Evolutionary conservation across 2,888 invertebrate genomes (phyloP).

Genomic region (Ditula angustiorana): DNA sequence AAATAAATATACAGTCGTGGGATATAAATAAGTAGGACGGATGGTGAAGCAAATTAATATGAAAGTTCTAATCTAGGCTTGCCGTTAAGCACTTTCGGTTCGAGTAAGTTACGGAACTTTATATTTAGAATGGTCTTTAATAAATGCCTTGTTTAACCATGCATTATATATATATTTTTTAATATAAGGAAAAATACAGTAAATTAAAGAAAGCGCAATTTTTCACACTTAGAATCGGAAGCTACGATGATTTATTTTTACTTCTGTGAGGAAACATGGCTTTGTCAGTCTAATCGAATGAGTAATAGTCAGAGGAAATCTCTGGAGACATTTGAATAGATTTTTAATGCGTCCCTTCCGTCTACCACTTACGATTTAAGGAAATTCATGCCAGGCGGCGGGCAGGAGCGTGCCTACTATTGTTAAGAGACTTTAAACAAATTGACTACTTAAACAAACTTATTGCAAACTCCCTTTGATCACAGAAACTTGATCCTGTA

Average conservation of each 20-base stretch:
- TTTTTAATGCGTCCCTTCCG: neutral
- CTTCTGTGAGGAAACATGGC: neutral
- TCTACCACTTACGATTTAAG: slow-evolving; percentile 3
- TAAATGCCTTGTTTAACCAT: neutral
- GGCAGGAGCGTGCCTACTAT: neutral
- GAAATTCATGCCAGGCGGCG: slow-evolving; percentile 2
- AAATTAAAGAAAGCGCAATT: neutral
- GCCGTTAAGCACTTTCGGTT: neutral
- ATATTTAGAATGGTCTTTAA: slow-evolving; percentile 2
- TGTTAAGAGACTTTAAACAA: neutral
- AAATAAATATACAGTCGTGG: slow-evolving; percentile 16
- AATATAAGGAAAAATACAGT: neutral
- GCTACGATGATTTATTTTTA: neutral
- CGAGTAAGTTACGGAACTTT: slow-evolving; percentile 4
- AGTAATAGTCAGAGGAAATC: slow-evolving; percentile 7
- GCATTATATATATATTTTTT: too few species aligned
- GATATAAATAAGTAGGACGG: slow-evolving; percentile 2
- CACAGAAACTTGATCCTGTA: neutral
- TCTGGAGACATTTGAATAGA: slow-evolving; percentile 13
- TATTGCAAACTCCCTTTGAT: neutral
- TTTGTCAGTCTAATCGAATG: slow-evolving; percentile 1
- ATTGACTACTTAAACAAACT: neutral
- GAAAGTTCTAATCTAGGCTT: slow-evolving; percentile 24
- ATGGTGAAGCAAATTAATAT: slow-evolving; percentile 29
- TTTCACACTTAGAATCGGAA: neutral